These are phyloP conservation scores for Harpalus rufipes DNA, from an alignment of 2,888 invertebrate genomes.

Conservation along the genomic window DNA sequence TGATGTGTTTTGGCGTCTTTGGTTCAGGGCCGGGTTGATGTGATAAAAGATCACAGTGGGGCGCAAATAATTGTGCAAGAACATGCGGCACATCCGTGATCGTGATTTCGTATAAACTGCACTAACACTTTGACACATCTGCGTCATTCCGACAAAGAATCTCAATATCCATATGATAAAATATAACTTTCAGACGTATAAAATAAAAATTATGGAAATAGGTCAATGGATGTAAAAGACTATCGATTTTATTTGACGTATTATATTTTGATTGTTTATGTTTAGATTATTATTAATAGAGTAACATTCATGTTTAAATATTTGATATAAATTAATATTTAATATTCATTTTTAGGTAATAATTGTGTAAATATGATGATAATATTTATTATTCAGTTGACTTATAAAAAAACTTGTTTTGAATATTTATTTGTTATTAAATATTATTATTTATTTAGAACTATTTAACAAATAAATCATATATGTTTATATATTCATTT, in stretches of 20 bases:
- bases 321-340: neutral
- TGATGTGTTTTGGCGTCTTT: constrained; percentile 4
- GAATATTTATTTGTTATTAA: neutral
- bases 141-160: constrained; percentile 16
- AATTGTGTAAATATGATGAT: constrained; percentile 24
- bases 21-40: constrained; percentile 17
- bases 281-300: neutral
- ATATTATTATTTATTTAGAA: neutral
- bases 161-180: neutral
- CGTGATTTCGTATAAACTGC: constrained; percentile 1
- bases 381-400: constrained; percentile 22
- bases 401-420: neutral
- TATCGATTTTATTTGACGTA: neutral
- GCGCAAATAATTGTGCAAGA: constrained; percentile 13
- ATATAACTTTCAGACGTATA: neutral
- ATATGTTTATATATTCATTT: neutral
- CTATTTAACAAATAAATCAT: neutral
- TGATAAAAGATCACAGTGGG: neutral
- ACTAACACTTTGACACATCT: neutral
- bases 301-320: no score
- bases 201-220: neutral
- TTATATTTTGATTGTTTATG: no score
- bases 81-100: constrained; percentile 17
- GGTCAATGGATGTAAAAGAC: neutral
- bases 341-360: neutral